A percentile compares a stretch with the other conserved stretches of the same genome.
phyloP scores from a whole-genome alignment of 1,140 invertebrate species.

The Drosophila arizonae region DNA sequence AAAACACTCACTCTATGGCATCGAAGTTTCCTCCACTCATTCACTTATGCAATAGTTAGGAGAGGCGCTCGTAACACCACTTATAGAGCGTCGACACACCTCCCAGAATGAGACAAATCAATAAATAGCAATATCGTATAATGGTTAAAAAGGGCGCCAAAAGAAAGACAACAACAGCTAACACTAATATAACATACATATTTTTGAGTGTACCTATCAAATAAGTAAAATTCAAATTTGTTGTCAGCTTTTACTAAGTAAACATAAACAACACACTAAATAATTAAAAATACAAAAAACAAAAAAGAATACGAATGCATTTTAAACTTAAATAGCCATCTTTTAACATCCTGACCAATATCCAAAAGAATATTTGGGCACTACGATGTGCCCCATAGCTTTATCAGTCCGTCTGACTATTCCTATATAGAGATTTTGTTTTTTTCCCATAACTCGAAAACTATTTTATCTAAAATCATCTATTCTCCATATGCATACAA shows the following conservation, averaged over 20 bases:
- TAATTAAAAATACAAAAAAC: constrained; percentile 46
- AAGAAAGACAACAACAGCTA: constrained; percentile 7
- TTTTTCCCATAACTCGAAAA: too few relatives aligned
- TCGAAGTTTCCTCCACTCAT: background rate
- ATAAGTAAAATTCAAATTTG: constrained; percentile 77
- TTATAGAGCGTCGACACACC: constrained; percentile 21
- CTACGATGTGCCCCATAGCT: too few relatives aligned
- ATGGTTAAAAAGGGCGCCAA: constrained; percentile 17
- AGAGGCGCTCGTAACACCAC: constrained; percentile 25
- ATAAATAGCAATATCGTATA: constrained; percentile 43
- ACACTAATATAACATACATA: constrained; percentile 41
- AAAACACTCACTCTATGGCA: constrained; percentile 11
- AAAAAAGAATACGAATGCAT: constrained; percentile 37
- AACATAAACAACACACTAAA: constrained; percentile 54
- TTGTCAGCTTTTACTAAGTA: constrained; percentile 79
- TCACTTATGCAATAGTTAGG: constrained; percentile 25
- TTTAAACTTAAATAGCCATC: background rate
- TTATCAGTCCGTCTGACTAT: too few relatives aligned
- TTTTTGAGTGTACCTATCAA: constrained; percentile 75
- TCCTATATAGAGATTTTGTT: too few relatives aligned
- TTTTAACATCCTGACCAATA: background rate
- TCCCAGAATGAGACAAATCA: constrained; percentile 63
- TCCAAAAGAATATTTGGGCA: background rate
- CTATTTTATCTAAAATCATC: too few relatives aligned
- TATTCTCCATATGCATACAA: too few relatives aligned